These are phyloP conservation scores for Antennarius striatus DNA, from an alignment of 2,113 vertebrate genomes.

Conservation along the genomic window DNA sequence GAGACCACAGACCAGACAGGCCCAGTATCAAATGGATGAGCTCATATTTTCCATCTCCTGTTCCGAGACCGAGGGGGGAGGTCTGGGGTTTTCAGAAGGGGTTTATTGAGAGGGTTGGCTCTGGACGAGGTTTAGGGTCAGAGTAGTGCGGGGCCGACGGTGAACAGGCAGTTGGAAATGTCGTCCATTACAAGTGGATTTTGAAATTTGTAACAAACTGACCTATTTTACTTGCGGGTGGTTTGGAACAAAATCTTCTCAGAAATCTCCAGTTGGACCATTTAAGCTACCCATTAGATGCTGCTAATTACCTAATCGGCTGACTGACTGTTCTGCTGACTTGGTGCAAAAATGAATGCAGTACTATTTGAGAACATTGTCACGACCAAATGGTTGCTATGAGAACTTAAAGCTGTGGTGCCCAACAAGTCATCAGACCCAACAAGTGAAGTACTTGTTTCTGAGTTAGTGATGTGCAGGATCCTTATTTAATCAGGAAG, in stretches of 20 bases:
- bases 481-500: constrained; percentile 47
- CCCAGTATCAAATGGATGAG: constrained; percentile 52
- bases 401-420: too few species aligned
- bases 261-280: too few species aligned
- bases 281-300: too few species aligned
- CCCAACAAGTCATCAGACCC: too few species aligned
- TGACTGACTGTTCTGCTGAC: too few species aligned
- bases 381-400: too few species aligned
- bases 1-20: constrained; percentile 45
- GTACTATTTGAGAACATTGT: too few species aligned
- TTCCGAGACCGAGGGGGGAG: constrained; percentile 9
- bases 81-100: constrained; percentile 17
- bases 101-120: constrained; percentile 3
- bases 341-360: too few species aligned
- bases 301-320: too few species aligned
- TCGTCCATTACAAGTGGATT: neutral
- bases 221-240: neutral
- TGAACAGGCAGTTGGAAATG: constrained; percentile 6
- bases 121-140: constrained; percentile 10
- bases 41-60: constrained; percentile 60
- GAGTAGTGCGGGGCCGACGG: neutral
- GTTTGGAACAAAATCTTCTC: too few species aligned
- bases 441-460: too few species aligned
- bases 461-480: neutral
- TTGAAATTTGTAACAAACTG: neutral